Conservation (phyloP, 2,888 invertebrate species). For the Pterostichus madidus region DNA sequence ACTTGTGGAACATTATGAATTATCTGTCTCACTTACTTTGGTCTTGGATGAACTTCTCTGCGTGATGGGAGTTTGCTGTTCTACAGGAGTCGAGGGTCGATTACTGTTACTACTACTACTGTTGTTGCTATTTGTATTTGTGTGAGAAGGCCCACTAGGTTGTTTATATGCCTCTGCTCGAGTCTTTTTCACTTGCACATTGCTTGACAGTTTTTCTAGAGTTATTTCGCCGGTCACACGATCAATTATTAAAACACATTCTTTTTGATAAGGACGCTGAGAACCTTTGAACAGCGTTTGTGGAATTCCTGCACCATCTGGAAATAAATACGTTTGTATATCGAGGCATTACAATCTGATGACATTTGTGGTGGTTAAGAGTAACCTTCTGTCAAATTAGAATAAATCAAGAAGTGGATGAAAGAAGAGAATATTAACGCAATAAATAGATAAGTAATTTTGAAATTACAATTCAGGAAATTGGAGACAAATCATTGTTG, state of each 20-base stretch:
- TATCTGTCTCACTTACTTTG: conserved; percentile 68
- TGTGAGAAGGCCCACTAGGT: conserved; percentile 70
- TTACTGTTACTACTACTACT: neutral
- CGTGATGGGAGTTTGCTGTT: conserved; percentile 74
- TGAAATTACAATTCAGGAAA: no score
- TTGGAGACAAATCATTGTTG: no score
- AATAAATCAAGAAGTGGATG: no score
- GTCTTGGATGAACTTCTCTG: conserved; percentile 76
- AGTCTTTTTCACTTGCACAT: conserved; percentile 96
- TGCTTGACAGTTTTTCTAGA: conserved; percentile 93
- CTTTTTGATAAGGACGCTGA: conserved; percentile 93
- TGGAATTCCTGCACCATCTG: conserved; percentile 93
- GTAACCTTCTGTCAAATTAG: no score
- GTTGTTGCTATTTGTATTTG: neutral
- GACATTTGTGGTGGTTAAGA: neutral
- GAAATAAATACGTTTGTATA: conserved; percentile 67
- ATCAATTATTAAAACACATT: conserved; percentile 97
- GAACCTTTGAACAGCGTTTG: conserved; percentile 97
- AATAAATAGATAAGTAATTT: no score
- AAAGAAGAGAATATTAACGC: no score
- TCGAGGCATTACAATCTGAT: neutral
- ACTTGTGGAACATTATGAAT: neutral
- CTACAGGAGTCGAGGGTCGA: conserved; percentile 57
- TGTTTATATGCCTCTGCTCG: conserved; percentile 80
- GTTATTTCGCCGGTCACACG: conserved; percentile 95